A percentile compares a stretch with the other conserved stretches of the same genome.
Evolutionary conservation across 2,888 invertebrate genomes (phyloP).

Genomic region (Timema cristinae): DNA sequence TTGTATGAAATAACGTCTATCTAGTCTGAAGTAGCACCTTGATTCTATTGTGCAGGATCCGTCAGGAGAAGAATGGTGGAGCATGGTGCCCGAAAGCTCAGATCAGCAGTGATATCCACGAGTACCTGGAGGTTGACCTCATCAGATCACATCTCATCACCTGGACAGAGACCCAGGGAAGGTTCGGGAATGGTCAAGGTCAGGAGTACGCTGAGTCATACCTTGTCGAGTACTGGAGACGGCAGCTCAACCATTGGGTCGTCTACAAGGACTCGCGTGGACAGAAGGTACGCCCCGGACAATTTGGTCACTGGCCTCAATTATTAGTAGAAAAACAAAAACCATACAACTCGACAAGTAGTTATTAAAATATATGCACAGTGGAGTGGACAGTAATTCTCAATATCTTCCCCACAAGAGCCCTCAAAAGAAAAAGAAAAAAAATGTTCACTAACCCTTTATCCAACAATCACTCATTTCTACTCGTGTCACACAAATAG

Average conservation of each 20-base stretch:
- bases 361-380: too few species aligned
- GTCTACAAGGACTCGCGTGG: conserved; percentile 75
- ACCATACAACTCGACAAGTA: too few species aligned
- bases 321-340: too few species aligned
- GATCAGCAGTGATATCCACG: conserved; percentile 69
- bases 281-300: conserved; percentile 59
- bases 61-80: conserved; percentile 81
- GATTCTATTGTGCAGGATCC: conserved; percentile 58
- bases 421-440: too few species aligned
- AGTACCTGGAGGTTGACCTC: conserved; percentile 80
- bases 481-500: too few species aligned
- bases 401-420: too few species aligned
- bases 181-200: conserved; percentile 87
- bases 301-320: background rate
- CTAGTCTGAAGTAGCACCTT: too few species aligned
- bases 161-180: conserved; percentile 82
- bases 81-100: conserved; percentile 89
- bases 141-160: conserved; percentile 72
- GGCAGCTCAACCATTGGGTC: conserved; percentile 64
- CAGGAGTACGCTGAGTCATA: conserved; percentile 84
- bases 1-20: background rate
- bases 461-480: too few species aligned
- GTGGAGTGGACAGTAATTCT: too few species aligned
- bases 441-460: too few species aligned
- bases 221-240: conserved; percentile 76